Evolutionary conservation across 2,888 invertebrate genomes (phyloP), one percentile per base, ranked within the genome.

Genomic region (Lasioglossum malachurum): DNA sequence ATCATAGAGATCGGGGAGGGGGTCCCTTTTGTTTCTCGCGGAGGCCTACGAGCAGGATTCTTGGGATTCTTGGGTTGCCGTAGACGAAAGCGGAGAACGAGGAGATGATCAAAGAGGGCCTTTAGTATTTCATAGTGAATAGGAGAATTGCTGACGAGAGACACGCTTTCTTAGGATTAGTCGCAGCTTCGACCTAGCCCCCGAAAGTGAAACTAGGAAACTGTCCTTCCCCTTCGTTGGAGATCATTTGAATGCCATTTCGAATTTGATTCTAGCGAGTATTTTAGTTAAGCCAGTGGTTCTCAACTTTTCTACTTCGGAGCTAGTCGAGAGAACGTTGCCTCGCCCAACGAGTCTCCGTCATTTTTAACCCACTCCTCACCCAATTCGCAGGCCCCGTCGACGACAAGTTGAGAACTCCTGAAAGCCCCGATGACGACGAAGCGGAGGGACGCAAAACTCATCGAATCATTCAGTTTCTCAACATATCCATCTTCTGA

Each of bases 161-260:
- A 90, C 90, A 89, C 92, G 92, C 92, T 92, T 92, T 76, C 83
- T 90, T 87, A 90, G 89, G 75, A 85, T 90, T 90, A 90, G 87
- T 89, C 69, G 85, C 85, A 85, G 83, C 82, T 89, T 90, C 83
- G 88, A 87, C 89, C 86, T 90, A 87, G 88, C 78, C 71, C 80
- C 77, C 57, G 49, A 31, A 80, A 77, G 35, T 80, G 80, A 78
- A 80, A 75, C 41, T 81, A 83, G 75, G 38, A 75, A 81, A 71
- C 49, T 80, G 38, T 41, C 85, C 78, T 75, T 84, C 82, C 72
- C 73, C 41, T 72, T 35, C 46, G 74, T 82, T 64, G 60, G 57
- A 1, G 4, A 57, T n/a, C 85, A 7, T 2, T 0, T 31, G 49
- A 23, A 69, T 12, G 1, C 23, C 69, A 12, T 69, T 38, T 64